A percentile compares a stretch with the other conserved stretches of the same genome.
phyloP scores from a whole-genome alignment of 2,113 vertebrate species.

The Chinchilla lanigera region DNA sequence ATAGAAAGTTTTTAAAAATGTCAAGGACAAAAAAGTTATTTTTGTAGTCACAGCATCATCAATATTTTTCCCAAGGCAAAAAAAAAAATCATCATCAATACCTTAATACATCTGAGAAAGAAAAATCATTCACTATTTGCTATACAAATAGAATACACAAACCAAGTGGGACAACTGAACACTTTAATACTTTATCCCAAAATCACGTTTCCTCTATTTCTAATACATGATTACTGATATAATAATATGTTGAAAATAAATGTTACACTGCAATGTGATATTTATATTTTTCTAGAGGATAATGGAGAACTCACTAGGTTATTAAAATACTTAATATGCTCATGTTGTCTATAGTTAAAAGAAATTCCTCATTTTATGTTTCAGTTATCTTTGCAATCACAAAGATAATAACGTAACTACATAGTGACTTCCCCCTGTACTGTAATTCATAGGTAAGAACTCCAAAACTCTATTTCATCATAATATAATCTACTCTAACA shows the following conservation, averaged over 20 bases:
- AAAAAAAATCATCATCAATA: constrained; percentile 64
- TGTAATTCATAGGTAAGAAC: background rate
- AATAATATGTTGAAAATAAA: constrained; percentile 15
- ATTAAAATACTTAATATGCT: background rate
- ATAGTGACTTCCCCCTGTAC: background rate
- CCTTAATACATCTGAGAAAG: constrained; percentile 50
- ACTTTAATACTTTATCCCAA: constrained; percentile 58
- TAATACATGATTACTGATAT: background rate
- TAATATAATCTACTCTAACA: background rate
- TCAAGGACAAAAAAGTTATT: constrained; percentile 43
- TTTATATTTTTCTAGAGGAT: background rate
- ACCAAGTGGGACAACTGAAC: background rate
- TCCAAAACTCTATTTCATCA: constrained; percentile 24
- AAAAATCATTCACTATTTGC: constrained; percentile 16
- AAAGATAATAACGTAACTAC: background rate
- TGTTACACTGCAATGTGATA: background rate
- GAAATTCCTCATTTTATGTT: constrained; percentile 23
- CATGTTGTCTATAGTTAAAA: background rate
- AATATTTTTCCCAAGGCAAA: constrained; percentile 51
- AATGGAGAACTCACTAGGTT: background rate
- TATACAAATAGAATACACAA: constrained; percentile 59
- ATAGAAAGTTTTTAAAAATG: background rate
- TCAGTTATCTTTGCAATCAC: background rate
- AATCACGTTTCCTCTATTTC: constrained; percentile 33
- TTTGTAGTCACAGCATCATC: constrained; percentile 46